A percentile compares a stretch with the other conserved stretches of the same genome.
phyloP scores from a whole-genome alignment of 2,797 vertebrate genomes.

The Hydrolagus colliei region DNA sequence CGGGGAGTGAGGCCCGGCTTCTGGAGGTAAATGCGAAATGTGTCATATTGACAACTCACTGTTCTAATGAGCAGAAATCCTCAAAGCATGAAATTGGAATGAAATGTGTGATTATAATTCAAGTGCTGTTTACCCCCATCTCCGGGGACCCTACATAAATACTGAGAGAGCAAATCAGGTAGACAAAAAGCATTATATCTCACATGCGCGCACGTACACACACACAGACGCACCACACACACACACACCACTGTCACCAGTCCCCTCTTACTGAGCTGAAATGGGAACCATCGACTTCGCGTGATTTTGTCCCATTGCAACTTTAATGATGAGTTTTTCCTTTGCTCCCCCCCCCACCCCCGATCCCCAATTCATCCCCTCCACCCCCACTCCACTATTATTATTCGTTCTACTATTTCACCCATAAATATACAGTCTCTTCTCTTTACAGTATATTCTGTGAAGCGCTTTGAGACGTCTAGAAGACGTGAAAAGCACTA shows the following conservation, averaged over 20 bases:
- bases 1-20: constrained; percentile 42
- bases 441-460: too few species aligned
- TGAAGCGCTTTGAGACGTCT: too few species aligned
- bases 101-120: constrained; percentile 89
- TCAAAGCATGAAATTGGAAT: constrained; percentile 81
- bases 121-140: constrained; percentile 72
- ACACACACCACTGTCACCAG: too few species aligned
- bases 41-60: constrained; percentile 67
- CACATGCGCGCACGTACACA: neutral
- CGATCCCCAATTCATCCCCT: too few species aligned
- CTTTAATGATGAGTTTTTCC: too few species aligned
- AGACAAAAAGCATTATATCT: constrained; percentile 39
- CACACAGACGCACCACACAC: neutral
- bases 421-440: too few species aligned
- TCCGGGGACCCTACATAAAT: constrained; percentile 55
- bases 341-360: too few species aligned
- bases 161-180: constrained; percentile 50
- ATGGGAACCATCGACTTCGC: constrained; percentile 38
- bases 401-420: too few species aligned
- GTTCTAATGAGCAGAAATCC: constrained; percentile 76
- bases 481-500: too few species aligned
- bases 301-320: constrained; percentile 38
- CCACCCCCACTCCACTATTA: too few species aligned
- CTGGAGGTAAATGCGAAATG: constrained; percentile 54
- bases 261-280: constrained; percentile 29